Base-by-base conservation (phyloP, 2,113 vertebrate species). In the Phainopepla nitens region DNA sequence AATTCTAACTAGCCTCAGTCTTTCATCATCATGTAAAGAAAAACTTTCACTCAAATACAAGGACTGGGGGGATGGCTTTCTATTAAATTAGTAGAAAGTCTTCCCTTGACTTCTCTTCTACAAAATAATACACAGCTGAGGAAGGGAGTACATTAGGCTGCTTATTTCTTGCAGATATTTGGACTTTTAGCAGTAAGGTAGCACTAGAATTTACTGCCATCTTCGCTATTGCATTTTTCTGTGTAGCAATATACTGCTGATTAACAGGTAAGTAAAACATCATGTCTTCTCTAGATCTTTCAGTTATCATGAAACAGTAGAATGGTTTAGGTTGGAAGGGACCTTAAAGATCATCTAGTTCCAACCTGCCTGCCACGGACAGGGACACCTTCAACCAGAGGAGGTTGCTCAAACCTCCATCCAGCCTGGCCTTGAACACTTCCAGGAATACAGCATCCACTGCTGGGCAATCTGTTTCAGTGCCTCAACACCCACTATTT, bases 171-270 rank as follows among this genome's bases (percentile, higher is more conserved):
- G 33, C 31, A 64, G 45, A 25, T 5, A 15, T 89, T 82, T 93
- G 31, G 11, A 73, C 53, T 96, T 93, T 90, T 73, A 61, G 17
- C 45, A 27, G 7, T 31, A 71, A 93, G 27, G 58, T 70, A 70
- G 1, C 22, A 76, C 24, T 69, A 58, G 71, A 92, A 91, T 94
- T 95, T 89, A 87, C 68, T 87, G 65, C 7, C 24, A 10, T 57
- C n/a, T 75, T 24, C 0, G 12, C 61, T 91, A 49, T 58, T 56
- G 18, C 11, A 47, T 66, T 80, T 72, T 41, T 54, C 2, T 19
- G 2, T 45, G 56, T 19, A 80, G 31, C 15, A 68, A 50, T 20
- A 45, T 22, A n/a, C 6, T n/a, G 25, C 17, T 85, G 49, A 75
- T 57, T 72, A 57, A 15, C 24, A 60, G 28, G 6, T 39, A 57